Base-by-base conservation (phyloP, 2,797 vertebrate species). In the Peromyscus attwateri region DNA sequence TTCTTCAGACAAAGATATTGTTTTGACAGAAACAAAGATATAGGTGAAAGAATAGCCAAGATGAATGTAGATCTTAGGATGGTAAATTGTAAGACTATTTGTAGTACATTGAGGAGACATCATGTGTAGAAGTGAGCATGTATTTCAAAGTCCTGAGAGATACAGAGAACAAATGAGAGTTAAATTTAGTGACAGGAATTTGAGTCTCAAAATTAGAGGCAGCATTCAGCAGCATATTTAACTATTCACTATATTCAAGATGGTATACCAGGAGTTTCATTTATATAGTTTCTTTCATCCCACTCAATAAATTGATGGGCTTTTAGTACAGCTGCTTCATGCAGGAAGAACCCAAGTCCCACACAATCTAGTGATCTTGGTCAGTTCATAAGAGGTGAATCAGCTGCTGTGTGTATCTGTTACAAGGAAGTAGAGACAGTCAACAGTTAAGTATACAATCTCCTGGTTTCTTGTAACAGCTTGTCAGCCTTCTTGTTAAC, bases 401-500 rank as follows among this genome's bases (percentile, higher is more conserved):
- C 11, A 21, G 89, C 49, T 37, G 3, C 64, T 83, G 71, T 2
- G 9, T 6, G 1, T 52, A 14, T 5, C 17, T 12, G 0, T 11
- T 40, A 3, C 0, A 19, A 19, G 6, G 57, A 76, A 60, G 5
- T 7, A 55, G 34, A 89, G 43, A 57, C 2, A 46, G 55, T n/a
- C 43, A 88, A 62, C 4, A 80, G 64, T 52, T 87, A 75, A 94
- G 40, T 37, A n/a, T 29, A 64, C 13, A 14, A 46, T 90, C 1
- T n/a, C 1, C 37, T 60, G 37, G 6, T 89, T 95, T 96, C 83
- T 79, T 66, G 4, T 21, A 80, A 90, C 64, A 40, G 31, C 64
- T 89, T 95, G 40, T 37, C 92, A 94, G 85, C 19, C 31, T 73
- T 96, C n/a, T 96, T 95, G 83, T 19, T 93, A 95, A 83, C n/a